Evolutionary conservation across 35 echinoderm and acorn worm genomes (phyloP).

Genomic region (Heliocidaris erythrogramma): DNA sequence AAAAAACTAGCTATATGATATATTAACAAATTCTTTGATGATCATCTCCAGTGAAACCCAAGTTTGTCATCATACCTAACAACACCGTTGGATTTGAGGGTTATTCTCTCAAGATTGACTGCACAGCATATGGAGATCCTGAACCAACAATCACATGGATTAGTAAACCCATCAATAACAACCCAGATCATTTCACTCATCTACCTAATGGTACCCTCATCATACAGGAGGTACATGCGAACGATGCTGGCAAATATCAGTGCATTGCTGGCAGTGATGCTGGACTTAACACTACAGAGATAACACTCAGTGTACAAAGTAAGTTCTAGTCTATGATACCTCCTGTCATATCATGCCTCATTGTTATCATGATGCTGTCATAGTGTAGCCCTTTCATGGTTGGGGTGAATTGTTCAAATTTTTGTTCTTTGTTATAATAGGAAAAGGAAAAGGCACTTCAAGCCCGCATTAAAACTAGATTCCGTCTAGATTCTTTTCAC

Average conservation of each 20-base stretch:
- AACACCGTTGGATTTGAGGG: constrained; percentile 75
- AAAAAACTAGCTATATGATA: neutral
- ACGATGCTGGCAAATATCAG: constrained; percentile 84
- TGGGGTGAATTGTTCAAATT: no score
- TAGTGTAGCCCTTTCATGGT: no score
- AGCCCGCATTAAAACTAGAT: no score
- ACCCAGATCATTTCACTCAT: constrained; percentile 24
- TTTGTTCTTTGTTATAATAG: no score
- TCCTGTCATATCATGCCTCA: neutral
- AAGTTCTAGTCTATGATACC: constrained; percentile 50
- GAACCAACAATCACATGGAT: constrained; percentile 77
- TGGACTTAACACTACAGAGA: constrained; percentile 77
- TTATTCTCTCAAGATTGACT: constrained; percentile 68
- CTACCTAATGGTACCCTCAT: constrained; percentile 68
- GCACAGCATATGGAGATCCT: constrained; percentile 83
- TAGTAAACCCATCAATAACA: constrained; percentile 8
- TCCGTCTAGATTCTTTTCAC: no score
- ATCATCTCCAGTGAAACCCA: constrained; percentile 67
- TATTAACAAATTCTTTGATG: neutral
- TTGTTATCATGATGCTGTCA: no score
- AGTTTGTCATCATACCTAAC: constrained; percentile 70
- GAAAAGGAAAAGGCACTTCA: no score
- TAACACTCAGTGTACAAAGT: constrained; percentile 72
- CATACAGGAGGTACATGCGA: constrained; percentile 47
- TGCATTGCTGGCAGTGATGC: constrained; percentile 88